These are phyloP conservation scores for Callimorpha dominula DNA, from an alignment of 2,888 invertebrate species.

Conservation along the genomic window DNA sequence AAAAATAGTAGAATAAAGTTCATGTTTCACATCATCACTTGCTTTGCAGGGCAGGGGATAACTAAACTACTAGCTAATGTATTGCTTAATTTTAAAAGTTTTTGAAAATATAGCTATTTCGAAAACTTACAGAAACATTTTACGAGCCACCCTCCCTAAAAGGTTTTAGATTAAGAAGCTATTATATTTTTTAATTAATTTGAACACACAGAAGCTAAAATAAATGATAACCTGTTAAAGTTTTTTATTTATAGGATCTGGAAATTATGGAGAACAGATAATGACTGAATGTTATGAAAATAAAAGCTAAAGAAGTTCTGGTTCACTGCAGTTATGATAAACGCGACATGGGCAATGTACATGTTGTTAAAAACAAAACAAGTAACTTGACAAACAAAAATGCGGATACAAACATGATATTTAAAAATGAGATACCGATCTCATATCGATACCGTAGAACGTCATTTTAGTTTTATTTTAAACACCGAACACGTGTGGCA, in stretches of 20 bases:
- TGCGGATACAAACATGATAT: background rate
- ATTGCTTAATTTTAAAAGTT: background rate
- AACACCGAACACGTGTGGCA: slow-evolving; percentile 62
- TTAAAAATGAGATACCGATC: slow-evolving; percentile 40
- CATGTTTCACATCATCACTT: background rate
- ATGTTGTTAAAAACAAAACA: background rate
- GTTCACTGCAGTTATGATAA: background rate
- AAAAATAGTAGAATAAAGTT: background rate
- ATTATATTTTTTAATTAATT: too few species aligned
- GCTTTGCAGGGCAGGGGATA: background rate
- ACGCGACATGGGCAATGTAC: background rate
- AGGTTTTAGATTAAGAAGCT: too few species aligned
- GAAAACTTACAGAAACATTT: background rate
- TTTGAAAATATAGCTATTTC: background rate
- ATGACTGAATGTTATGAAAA: background rate
- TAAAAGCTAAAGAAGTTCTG: background rate
- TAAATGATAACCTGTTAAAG: too few species aligned
- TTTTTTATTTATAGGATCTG: background rate
- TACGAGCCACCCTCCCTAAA: too few species aligned
- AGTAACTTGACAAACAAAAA: background rate
- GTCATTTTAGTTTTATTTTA: slow-evolving; percentile 47
- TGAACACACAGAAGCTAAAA: background rate
- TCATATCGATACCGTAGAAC: slow-evolving; percentile 39
- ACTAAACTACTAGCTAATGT: background rate
- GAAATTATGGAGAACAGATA: background rate